Conservation (phyloP, 2,797 vertebrate species). For the Falco peregrinus region DNA sequence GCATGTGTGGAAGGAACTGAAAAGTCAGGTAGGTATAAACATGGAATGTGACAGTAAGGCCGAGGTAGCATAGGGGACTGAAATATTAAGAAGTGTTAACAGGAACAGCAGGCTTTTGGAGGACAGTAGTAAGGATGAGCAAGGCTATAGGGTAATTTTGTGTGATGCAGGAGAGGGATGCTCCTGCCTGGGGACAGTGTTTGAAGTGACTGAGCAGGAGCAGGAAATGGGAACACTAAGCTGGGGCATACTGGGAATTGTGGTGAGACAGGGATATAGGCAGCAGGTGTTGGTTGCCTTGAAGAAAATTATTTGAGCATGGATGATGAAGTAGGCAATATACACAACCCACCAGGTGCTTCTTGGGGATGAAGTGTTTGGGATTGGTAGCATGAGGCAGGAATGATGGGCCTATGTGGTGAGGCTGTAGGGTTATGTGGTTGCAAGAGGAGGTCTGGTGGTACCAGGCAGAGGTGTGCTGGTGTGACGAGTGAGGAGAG, state of each 20-base stretch:
- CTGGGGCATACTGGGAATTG: background rate
- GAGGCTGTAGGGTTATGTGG: background rate
- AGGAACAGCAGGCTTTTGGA: background rate
- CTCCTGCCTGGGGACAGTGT: background rate
- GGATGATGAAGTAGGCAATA: background rate
- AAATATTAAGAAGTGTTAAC: background rate
- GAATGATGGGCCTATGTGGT: background rate
- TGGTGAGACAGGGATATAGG: background rate
- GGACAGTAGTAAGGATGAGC: background rate
- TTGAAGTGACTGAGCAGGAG: background rate
- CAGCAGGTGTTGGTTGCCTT: background rate
- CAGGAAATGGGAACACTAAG: background rate
- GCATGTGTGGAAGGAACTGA: background rate
- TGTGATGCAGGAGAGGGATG: background rate
- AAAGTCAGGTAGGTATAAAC: background rate
- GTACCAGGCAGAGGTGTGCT: background rate
- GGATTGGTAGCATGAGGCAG: background rate
- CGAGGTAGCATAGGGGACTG: background rate
- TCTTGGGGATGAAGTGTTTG: background rate
- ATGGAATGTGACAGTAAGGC: background rate
- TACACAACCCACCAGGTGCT: accelerated
- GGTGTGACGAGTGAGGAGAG: background rate
- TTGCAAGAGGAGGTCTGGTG: background rate
- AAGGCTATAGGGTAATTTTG: background rate
- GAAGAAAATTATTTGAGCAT: background rate